These are phyloP conservation scores for Xiphophorus maculatus DNA, from an alignment of 2,113 vertebrate genomes.

Conservation along the genomic window DNA sequence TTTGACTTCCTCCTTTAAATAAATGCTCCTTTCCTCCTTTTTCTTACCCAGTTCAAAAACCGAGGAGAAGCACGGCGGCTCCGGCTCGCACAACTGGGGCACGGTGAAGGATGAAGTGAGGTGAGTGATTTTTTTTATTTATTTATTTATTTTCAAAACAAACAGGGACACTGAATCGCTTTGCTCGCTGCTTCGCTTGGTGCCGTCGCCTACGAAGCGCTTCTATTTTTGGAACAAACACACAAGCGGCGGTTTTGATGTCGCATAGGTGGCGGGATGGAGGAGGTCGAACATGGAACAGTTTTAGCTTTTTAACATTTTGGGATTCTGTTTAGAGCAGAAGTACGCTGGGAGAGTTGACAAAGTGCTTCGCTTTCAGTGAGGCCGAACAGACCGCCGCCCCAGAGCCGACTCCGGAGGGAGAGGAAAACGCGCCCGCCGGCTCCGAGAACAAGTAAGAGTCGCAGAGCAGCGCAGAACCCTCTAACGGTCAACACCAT, in stretches of 20 bases:
- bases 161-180: background rate
- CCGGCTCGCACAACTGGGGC: constrained; percentile 97
- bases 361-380: constrained; percentile 73
- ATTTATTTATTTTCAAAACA: background rate
- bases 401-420: constrained; percentile 91
- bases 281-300: background rate
- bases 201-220: no score
- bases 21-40: background rate
- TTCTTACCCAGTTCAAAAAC: constrained; percentile 87
- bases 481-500: no score
- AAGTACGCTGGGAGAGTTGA: background rate
- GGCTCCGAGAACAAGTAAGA: constrained; percentile 98
- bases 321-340: background rate
- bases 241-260: background rate
- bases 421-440: constrained; percentile 92
- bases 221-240: constrained; percentile 8
- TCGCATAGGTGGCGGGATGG: background rate
- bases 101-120: constrained; percentile 96
- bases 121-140: constrained; percentile 68
- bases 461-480: no score
- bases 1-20: background rate
- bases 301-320: background rate
- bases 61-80: constrained; percentile 94
- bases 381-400: constrained; percentile 93
- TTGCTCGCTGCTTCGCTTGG: no score